Evolutionary conservation across 2,113 vertebrate genomes (phyloP).

Genomic region (Xiphophorus hellerii): DNA sequence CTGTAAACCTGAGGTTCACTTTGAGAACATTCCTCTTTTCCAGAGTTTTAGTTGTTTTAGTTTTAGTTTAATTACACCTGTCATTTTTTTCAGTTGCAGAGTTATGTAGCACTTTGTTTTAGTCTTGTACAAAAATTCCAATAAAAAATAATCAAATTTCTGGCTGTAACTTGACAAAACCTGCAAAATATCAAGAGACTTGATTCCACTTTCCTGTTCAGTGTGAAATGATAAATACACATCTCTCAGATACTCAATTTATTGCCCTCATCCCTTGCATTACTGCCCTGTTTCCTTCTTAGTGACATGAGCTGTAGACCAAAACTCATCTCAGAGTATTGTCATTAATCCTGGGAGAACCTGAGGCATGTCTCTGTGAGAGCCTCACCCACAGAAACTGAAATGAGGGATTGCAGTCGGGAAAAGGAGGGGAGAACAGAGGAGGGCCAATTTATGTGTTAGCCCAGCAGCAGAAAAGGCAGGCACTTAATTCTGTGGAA

Average conservation of each 20-base stretch:
- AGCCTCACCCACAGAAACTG: slow-evolving; percentile 60
- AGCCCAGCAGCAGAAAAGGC: slow-evolving; percentile 78
- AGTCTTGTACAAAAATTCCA: neutral
- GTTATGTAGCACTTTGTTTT: neutral
- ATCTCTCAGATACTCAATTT: neutral
- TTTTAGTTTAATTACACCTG: too few species aligned
- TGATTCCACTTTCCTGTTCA: neutral
- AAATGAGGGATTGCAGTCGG: slow-evolving; percentile 69
- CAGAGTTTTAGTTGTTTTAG: neutral
- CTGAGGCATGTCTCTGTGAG: slow-evolving; percentile 67
- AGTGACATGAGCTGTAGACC: slow-evolving; percentile 38
- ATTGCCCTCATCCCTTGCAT: neutral
- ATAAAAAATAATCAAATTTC: neutral
- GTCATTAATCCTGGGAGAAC: slow-evolving; percentile 76
- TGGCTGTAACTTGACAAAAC: neutral
- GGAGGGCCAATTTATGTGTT: slow-evolving; percentile 80
- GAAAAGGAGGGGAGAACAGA: slow-evolving; percentile 52
- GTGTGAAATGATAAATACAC: slow-evolving; percentile 3
- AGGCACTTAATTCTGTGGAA: slow-evolving; percentile 83
- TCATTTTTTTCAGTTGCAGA: neutral
- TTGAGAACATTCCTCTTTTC: too few species aligned
- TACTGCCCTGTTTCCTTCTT: slow-evolving; percentile 3
- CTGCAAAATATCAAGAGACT: neutral
- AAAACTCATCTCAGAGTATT: slow-evolving; percentile 42
- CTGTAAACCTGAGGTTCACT: too few species aligned